These are phyloP conservation scores for Mesitornis unicolor DNA, from an alignment of 2,113 vertebrate genomes.

Conservation along the genomic window DNA sequence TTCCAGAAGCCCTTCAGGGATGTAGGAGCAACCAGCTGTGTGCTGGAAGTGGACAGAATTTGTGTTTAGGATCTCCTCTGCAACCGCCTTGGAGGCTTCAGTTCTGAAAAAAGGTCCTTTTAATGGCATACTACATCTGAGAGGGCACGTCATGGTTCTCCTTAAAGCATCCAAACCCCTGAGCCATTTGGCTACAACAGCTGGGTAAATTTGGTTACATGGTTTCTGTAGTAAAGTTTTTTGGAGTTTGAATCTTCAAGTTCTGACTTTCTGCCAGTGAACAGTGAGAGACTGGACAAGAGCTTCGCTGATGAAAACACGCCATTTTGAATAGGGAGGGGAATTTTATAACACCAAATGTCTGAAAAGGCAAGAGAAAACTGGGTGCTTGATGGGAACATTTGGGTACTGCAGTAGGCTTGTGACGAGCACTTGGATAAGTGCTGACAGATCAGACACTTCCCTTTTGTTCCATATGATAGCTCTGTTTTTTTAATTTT, in stretches of 20 bases:
- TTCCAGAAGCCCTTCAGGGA: neutral
- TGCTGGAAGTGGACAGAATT: neutral
- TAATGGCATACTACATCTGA: neutral
- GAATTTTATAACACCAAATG: neutral
- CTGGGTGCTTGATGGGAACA: neutral
- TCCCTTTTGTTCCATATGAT: neutral
- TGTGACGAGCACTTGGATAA: no score
- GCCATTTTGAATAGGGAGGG: neutral
- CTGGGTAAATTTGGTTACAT: neutral
- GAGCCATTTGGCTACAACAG: neutral
- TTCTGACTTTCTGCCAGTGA: neutral
- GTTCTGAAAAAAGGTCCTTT: neutral
- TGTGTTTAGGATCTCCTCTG: neutral
- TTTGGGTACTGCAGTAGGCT: neutral
- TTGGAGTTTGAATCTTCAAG: neutral
- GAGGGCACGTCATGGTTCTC: neutral
- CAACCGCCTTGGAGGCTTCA: rapidly evolving
- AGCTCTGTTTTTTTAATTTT: neutral
- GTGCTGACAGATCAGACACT: neutral
- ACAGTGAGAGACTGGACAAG: neutral
- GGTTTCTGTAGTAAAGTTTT: neutral
- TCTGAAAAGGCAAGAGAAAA: neutral
- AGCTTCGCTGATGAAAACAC: neutral
- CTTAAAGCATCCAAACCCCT: neutral
- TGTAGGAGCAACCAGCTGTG: neutral